phyloP scores from a whole-genome alignment of 2,888 invertebrate genomes.

The Drosophila ustulata region DNA sequence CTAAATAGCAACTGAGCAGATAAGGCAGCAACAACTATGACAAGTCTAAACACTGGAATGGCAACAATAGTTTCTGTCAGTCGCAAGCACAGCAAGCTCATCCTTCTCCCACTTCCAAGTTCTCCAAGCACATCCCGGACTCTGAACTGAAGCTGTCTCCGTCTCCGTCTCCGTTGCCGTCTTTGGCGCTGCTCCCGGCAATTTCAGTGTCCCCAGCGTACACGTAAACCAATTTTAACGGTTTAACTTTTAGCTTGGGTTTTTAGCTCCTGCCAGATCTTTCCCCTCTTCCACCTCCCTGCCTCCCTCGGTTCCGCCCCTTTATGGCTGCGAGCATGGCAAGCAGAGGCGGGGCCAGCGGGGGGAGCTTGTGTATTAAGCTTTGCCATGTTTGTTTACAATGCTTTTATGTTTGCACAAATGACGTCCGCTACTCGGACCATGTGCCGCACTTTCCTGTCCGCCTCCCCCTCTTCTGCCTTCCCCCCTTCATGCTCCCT shows the following conservation, averaged over 20 bases:
- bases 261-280: slow-evolving; percentile 3
- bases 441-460: slow-evolving; percentile 30
- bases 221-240: slow-evolving; percentile 80
- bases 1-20: slow-evolving; percentile 49
- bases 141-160: not conserved
- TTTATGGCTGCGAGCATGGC: slow-evolving; percentile 1
- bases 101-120: not conserved
- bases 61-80: slow-evolving; percentile 48
- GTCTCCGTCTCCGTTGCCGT: not conserved
- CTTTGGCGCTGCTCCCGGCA: slow-evolving; percentile 12
- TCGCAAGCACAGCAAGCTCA: slow-evolving; percentile 24
- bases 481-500: not conserved
- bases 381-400: slow-evolving; percentile 78
- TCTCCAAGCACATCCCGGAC: not conserved
- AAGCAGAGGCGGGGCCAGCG: not conserved
- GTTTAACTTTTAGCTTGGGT: slow-evolving; percentile 73
- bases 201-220: slow-evolving; percentile 43
- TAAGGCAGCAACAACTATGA: slow-evolving; percentile 43
- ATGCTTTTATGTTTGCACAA: slow-evolving; percentile 81
- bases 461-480: not conserved
- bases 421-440: slow-evolving; percentile 66
- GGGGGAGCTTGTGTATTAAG: slow-evolving; percentile 39
- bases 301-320: slow-evolving; percentile 9
- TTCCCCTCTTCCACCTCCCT: not conserved
- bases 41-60: slow-evolving; percentile 16